Percentiles rank a stretch among this genome's conserved stretches.
Conservation (phyloP, 2,888 invertebrate genomes). For the Noctua comes region DNA sequence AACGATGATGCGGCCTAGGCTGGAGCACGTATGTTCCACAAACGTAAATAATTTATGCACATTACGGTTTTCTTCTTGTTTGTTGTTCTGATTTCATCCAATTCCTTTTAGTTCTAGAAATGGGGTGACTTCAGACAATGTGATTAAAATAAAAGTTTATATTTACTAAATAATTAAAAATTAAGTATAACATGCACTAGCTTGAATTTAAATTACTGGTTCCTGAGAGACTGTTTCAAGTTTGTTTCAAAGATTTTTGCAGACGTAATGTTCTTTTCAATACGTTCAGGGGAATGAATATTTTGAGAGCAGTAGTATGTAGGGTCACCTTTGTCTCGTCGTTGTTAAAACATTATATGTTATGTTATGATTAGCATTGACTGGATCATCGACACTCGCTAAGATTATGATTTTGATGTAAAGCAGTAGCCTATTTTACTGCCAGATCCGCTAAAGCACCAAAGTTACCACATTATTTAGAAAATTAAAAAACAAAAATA, state of each 20-base stretch:
- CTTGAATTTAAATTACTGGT: background rate
- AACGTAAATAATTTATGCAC: background rate
- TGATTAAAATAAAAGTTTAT: background rate
- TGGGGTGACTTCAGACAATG: background rate
- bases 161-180: too few relatives aligned
- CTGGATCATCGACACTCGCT: too few relatives aligned
- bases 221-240: background rate
- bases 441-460: background rate
- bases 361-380: background rate
- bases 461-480: background rate
- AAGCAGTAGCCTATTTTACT: background rate
- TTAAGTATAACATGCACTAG: background rate
- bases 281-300: background rate
- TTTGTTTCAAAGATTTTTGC: background rate
- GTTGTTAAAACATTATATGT: background rate
- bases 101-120: background rate
- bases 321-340: background rate
- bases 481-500: conserved; percentile 6
- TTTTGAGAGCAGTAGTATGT: background rate
- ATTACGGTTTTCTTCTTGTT: background rate
- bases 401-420: background rate
- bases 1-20: background rate
- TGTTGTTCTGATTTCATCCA: background rate
- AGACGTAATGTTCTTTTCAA: background rate
- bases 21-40: background rate